Evolutionary conservation across 2,113 vertebrate species (phyloP).

Genomic region (Malurus alboscapulatus): DNA sequence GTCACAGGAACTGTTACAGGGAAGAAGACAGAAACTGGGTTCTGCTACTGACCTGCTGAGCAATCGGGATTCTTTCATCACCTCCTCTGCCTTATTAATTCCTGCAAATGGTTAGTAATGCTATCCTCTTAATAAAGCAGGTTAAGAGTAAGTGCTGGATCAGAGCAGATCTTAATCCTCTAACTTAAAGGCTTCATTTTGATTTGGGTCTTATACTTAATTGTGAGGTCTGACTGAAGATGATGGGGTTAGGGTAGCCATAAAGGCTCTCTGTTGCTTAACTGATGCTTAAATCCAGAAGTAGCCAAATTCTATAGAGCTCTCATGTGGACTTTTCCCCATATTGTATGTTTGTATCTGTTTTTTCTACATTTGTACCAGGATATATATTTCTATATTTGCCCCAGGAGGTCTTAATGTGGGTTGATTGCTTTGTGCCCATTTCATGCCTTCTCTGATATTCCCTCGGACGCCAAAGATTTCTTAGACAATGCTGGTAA

Average conservation of each 20-base stretch:
- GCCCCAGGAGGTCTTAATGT: not conserved
- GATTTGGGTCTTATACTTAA: not conserved
- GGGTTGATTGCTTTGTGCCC: not conserved
- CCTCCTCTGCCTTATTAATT: slow-evolving; percentile 42
- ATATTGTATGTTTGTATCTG: not conserved
- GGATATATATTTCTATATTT: not conserved
- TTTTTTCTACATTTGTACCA: not conserved
- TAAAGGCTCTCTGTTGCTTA: not conserved
- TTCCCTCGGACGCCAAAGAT: not conserved
- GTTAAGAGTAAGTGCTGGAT: slow-evolving; percentile 31
- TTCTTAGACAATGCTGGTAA: not conserved
- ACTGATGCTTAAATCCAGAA: not conserved
- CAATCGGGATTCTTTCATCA: not conserved
- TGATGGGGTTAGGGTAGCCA: not conserved
- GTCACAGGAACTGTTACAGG: slow-evolving; percentile 14
- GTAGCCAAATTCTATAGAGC: not conserved
- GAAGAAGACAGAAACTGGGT: slow-evolving; percentile 36
- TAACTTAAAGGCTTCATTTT: slow-evolving; percentile 36
- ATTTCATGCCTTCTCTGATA: not conserved
- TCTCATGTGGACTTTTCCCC: not conserved
- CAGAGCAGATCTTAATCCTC: slow-evolving; percentile 27
- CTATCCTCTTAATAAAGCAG: slow-evolving; percentile 47
- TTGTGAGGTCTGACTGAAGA: not conserved
- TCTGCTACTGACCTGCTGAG: slow-evolving; percentile 46
- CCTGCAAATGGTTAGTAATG: slow-evolving; percentile 36